Percentiles rank a stretch among this genome's conserved stretches.
Evolutionary conservation across 2,797 vertebrate species (phyloP).

Genomic region (Falco berigora): DNA sequence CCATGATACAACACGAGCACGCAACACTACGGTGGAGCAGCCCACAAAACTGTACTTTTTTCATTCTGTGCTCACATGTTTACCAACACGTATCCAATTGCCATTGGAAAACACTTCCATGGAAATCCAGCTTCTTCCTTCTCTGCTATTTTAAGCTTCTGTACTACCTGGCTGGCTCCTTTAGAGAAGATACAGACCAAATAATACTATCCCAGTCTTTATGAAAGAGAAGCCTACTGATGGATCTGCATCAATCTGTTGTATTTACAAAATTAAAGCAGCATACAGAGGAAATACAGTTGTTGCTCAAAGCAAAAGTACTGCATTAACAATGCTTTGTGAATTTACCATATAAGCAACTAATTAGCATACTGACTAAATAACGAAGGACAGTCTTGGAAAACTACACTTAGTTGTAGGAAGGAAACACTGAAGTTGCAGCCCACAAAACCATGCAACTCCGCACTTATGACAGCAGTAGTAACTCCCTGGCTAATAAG

Average conservation of each 20-base stretch:
- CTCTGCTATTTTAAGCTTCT: neutral
- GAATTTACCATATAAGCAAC: neutral
- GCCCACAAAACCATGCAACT: neutral
- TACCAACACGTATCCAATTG: neutral
- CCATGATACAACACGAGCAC: accelerated
- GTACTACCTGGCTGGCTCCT: neutral
- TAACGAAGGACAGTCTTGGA: neutral
- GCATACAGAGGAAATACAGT: neutral
- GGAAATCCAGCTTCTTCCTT: neutral
- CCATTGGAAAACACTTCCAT: neutral
- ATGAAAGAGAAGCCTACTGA: neutral
- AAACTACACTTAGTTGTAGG: neutral
- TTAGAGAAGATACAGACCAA: accelerated
- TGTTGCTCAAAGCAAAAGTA: neutral
- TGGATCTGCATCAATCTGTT: neutral
- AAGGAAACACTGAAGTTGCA: neutral
- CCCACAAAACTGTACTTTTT: neutral
- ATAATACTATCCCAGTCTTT: neutral
- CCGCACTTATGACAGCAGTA: neutral
- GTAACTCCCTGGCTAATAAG: neutral
- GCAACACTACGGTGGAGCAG: accelerated
- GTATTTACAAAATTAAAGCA: neutral
- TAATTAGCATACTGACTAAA: neutral
- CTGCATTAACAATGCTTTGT: neutral
- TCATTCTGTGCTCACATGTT: neutral